Evolutionary conservation across 2,113 vertebrate species (phyloP).

Genomic region (Falco punctatus): DNA sequence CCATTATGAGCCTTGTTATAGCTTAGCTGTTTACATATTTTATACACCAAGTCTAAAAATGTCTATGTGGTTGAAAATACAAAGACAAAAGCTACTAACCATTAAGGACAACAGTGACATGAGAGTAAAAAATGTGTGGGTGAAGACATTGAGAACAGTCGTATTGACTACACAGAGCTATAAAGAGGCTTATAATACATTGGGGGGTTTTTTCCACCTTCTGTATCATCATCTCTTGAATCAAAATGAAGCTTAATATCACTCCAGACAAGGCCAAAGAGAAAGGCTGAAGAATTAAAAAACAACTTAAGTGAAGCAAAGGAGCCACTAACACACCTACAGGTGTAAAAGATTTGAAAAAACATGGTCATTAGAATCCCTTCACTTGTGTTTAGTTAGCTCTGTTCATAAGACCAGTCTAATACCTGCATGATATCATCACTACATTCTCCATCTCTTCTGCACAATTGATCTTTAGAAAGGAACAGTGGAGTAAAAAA

Average conservation of each 20-base stretch:
- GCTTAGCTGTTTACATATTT: neutral
- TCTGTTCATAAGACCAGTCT: neutral
- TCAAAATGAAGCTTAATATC: neutral
- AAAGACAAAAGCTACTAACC: neutral
- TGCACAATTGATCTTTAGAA: neutral
- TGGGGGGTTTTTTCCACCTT: neutral
- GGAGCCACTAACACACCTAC: neutral
- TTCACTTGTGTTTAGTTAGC: neutral
- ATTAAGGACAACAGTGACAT: neutral
- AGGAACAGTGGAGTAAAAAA: neutral
- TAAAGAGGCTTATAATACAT: neutral
- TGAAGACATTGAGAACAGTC: neutral
- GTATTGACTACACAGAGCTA: neutral
- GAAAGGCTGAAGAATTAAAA: neutral
- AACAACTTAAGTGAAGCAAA: neutral
- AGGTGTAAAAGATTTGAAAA: neutral
- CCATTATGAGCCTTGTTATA: neutral
- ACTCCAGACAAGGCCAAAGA: neutral
- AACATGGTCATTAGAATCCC: neutral
- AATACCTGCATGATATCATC: neutral
- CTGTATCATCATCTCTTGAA: neutral
- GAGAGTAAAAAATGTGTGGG: neutral
- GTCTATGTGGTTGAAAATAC: neutral
- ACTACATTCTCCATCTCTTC: neutral
- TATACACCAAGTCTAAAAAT: neutral